Base-by-base conservation (phyloP, 2,113 vertebrate genomes). In the Gorsachius goisagi region DNA sequence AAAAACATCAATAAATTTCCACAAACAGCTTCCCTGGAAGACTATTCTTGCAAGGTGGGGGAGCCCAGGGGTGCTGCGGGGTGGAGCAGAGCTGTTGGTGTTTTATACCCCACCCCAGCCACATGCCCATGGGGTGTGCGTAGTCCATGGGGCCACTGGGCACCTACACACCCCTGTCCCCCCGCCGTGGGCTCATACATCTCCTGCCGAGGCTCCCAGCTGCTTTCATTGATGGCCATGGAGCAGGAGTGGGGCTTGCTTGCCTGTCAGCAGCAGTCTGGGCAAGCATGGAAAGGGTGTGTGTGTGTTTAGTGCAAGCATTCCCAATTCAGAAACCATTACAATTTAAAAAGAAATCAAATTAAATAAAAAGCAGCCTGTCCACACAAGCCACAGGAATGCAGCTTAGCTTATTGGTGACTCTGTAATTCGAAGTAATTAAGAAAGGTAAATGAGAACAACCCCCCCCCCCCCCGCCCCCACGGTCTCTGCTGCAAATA, bases 371-470 rank as follows among this genome's bases (percentile, higher is more conserved):
- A 93, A 79, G 63, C 88, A 92, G 59, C 45, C n/a, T 2, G 2
- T 90, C 24, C 56, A 77, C 87, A 85, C 50, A 83, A 95, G 69
- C 93, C 93, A 85, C 93, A 89, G 91, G 79, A 97, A 95, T 86
- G 81, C 55, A 88, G 80, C 80, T 75, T 33, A 85, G 62, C 39
- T 87, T 77, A 89, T 22, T 82, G 83, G 73, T 3, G 1, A 92
- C 72, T 85, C 59, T 50, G 74, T 37, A 39, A 91, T 93, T 87
- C 22, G 44, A 6, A 17, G 74, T 86, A 91, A 97, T 81, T 93
- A 83, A 68, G 87, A 94, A 95, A 96, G 60, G 91, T 91, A 85
- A 86, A 85, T 24, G 78, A 87, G 45, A 75, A 32, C 75, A 47
- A 32, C 39, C 6, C 28, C 5, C 21, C 19, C n/a, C n/a, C 39